Conservation (phyloP, 92 coral and sea anemone species). For the Porites lobata region DNA sequence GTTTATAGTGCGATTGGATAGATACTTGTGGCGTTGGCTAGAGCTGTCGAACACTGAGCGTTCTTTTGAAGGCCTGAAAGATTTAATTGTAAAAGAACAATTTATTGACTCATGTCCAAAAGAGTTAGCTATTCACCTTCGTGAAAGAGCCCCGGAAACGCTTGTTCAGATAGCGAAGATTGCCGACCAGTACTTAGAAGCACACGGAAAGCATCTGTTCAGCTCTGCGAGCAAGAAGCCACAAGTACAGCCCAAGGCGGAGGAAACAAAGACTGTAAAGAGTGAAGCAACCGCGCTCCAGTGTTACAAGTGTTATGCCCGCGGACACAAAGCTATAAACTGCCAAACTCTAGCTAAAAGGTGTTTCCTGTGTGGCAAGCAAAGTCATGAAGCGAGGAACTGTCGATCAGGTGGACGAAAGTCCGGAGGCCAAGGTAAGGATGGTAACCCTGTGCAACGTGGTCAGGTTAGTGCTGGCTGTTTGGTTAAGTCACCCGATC, state of each 20-base stretch:
- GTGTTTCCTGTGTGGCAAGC: neutral
- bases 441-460: conserved; percentile 1
- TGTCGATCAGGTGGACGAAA: neutral
- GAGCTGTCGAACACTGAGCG: conserved; percentile 52
- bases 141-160: conserved; percentile 46
- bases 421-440: conserved; percentile 1
- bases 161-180: conserved; percentile 17
- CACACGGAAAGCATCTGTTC: conserved; percentile 23
- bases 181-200: conserved; percentile 37
- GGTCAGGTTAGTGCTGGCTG: conserved; percentile 41
- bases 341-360: neutral
- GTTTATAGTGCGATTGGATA: conserved; percentile 36
- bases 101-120: conserved; percentile 57
- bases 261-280: neutral
- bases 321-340: conserved; percentile 56
- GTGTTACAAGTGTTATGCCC: conserved; percentile 51
- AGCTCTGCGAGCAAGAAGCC: neutral
- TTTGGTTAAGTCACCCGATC: conserved; percentile 5
- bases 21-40: conserved; percentile 52
- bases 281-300: neutral
- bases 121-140: conserved; percentile 51
- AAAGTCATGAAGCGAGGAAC: conserved; percentile 11
- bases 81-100: conserved; percentile 66
- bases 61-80: conserved; percentile 43
- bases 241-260: neutral